Conservation (phyloP, 2,113 vertebrate species). For the Propithecus coquereli region DNA sequence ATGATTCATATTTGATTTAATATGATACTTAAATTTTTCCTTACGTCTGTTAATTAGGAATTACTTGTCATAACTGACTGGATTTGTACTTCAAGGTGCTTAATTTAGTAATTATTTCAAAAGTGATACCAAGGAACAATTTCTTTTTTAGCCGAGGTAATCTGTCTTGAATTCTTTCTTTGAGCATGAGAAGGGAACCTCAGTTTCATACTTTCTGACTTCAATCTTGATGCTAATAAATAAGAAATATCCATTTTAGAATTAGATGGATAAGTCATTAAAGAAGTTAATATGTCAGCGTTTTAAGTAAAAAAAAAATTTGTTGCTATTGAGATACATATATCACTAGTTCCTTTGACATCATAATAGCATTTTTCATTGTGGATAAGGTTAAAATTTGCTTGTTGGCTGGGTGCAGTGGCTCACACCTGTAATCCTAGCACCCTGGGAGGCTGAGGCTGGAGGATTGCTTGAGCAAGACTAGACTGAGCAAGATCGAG, state of each 20-base stretch:
- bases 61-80: neutral
- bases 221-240: conserved; percentile 8
- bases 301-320: neutral
- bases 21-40: conserved; percentile 30
- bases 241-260: neutral
- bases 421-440: no score
- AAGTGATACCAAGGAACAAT: neutral
- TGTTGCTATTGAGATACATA: neutral
- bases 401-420: neutral
- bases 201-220: neutral
- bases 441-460: no score
- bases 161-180: conserved; percentile 30
- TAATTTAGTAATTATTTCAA: neutral
- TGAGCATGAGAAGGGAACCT: neutral
- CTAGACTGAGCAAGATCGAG: no score
- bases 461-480: no score
- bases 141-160: neutral
- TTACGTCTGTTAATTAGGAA: neutral
- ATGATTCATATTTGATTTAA: conserved; percentile 40
- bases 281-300: neutral
- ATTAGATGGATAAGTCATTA: neutral
- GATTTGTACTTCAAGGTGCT: neutral
- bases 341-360: neutral
- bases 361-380: neutral
- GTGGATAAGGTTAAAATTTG: neutral